Base-by-base conservation (phyloP, 1,140 invertebrate species). In the Lasaia peninsularis region DNA sequence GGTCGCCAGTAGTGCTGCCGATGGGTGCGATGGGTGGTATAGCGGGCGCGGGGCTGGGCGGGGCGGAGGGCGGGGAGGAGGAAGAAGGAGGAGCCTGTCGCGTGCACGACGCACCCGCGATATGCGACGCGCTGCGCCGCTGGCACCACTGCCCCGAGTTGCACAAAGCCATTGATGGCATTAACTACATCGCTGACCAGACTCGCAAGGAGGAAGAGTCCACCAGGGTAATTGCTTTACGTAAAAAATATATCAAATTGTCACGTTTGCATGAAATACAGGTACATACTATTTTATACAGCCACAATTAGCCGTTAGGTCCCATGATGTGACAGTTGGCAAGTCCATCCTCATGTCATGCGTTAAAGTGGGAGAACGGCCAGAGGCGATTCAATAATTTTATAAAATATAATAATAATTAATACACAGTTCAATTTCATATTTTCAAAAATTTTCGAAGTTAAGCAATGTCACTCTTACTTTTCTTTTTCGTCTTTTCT, bases 121-220 rank as follows among this genome's bases (percentile, higher is more conserved):
- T 84, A 14, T 88, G 86, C 69, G 85, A 84, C 50, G 72, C 92
- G 76, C 84, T 92, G 82, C 90, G 92, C 60, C 91, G 94, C 65
- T 96, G 95, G 94, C 94, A 96, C 81, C 93, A 94, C 81, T 97
- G 95, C 84, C 95, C 96, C n/a, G 96, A 98, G 89, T 92, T 98
- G 48, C 94, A 96, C 79, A 96, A 96, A 86, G 96, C 97, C 65
- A 96, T 98, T 71, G 95, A 97, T 75, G 96, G 96, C 63, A 96
- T 98, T 21, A 93, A 94, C 64, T 98, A 97, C 79, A 97, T 98
- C 67, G 96, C 97, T 11, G 96, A 98, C 80, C 96, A 98, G 78
- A 98, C 96, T 48, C 94, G 96, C 73, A 93, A 96, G 73, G 95
- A 97, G 79, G 96, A 98, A 88, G 96, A 97, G 75, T 96, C 96